Evolutionary conservation across 2,797 vertebrate species (phyloP).

Genomic region (Rhinogobio ventralis): DNA sequence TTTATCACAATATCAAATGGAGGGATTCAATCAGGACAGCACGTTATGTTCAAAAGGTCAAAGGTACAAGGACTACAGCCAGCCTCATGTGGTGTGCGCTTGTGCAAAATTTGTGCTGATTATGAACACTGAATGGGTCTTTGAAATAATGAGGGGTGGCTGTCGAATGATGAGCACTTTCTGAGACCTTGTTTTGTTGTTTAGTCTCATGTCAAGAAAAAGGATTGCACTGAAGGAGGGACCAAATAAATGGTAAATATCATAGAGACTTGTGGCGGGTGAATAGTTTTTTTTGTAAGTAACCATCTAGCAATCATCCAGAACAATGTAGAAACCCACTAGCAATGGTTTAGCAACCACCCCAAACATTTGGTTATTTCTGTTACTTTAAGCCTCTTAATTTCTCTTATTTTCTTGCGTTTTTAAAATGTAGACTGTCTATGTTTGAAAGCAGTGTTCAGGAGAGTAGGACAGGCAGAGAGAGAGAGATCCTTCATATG

Average conservation of each 20-base stretch:
- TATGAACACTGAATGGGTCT: conserved; percentile 48
- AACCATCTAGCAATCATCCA: not conserved
- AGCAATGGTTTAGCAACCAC: not conserved
- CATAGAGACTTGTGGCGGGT: not conserved
- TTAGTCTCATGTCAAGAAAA: not conserved
- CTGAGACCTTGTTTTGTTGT: not conserved
- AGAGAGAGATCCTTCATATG: conserved; percentile 57
- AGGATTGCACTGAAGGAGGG: not conserved
- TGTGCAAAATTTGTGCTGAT: conserved; percentile 46
- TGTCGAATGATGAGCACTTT: not conserved
- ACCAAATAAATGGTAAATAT: not conserved
- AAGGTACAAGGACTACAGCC: conserved; percentile 30
- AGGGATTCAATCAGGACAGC: not conserved
- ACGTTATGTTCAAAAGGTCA: conserved; percentile 38
- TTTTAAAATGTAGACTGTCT: conserved; percentile 6
- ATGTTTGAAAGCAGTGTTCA: not conserved
- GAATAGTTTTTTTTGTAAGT: not conserved
- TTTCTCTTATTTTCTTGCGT: not conserved
- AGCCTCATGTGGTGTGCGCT: conserved; percentile 51
- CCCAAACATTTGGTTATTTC: not conserved
- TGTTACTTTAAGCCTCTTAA: not conserved
- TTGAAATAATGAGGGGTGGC: conserved; percentile 28
- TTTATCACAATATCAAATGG: conserved; percentile 1
- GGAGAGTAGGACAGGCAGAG: conserved; percentile 44
- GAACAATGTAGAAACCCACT: not conserved